These are phyloP conservation scores for Tetraodon nigroviridis DNA, from an alignment of 2,113 vertebrate genomes.

Conservation along the genomic window DNA sequence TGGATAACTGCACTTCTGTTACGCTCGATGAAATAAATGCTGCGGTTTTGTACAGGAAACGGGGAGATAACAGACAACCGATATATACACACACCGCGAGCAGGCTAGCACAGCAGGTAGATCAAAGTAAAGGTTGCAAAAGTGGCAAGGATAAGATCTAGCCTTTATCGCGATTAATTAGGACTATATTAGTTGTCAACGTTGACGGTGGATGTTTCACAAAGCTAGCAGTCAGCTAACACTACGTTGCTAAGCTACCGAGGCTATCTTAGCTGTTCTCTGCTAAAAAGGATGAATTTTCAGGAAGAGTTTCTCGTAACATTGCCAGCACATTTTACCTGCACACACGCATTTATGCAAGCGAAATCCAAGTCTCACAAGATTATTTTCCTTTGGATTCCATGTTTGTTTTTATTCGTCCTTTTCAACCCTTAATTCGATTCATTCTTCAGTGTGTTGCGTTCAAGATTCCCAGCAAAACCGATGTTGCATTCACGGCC, in stretches of 20 bases:
- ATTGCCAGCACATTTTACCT: rapidly evolving
- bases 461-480: conserved; percentile 38
- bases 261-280: conserved; percentile 42
- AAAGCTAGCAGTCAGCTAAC: conserved; percentile 15
- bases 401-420: conserved; percentile 46
- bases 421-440: conserved; percentile 27
- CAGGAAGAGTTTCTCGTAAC: background rate
- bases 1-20: background rate
- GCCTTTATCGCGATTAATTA: too few species aligned
- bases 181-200: too few species aligned
- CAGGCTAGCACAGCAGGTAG: background rate
- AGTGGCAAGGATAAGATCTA: too few species aligned
- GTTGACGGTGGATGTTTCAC: too few species aligned
- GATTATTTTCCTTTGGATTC: conserved; percentile 26
- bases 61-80: conserved; percentile 36
- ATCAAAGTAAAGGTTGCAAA: too few species aligned
- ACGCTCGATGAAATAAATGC: background rate
- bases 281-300: conserved; percentile 8
- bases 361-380: conserved; percentile 14
- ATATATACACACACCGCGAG: conserved; percentile 12
- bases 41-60: conserved; percentile 6
- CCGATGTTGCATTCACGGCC: background rate
- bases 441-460: conserved; percentile 42
- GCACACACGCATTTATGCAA: rapidly evolving
- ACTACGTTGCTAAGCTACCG: conserved; percentile 30